Base-by-base conservation (phyloP, 2,113 vertebrate genomes). In the Neoarius graeffei region DNA sequence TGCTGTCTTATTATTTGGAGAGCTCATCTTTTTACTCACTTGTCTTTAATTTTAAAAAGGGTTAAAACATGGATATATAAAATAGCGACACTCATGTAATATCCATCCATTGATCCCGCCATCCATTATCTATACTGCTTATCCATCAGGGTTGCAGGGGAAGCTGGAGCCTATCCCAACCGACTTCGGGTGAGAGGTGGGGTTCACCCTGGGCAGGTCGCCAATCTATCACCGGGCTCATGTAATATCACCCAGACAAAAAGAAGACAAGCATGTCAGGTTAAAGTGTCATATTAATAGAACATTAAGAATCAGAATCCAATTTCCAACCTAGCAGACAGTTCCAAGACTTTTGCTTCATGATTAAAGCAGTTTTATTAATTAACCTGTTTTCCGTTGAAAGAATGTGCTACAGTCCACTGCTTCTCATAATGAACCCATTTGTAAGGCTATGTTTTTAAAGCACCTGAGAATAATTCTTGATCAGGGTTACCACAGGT, bases 401-500 rank as follows among this genome's bases (percentile, higher is more conserved):
- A 50, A 79, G 35, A 85, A n/a, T 86, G 85, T 35, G 27, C 62
- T 81, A 66, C 62, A 80, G 59, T 67, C 19, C 42, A 69, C 50
- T 81, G 60, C 42, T 79, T 86, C 85, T 25, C 19, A 69, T 81
- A 15, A 56, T 80, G 11, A 69, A 30, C 77, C n/a, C 60, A 81
- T 57, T 27, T 25, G 64, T 86, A 19, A 86, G 62, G 14, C 20
- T 52, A 23, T 62, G 48, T n/a, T 69, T 69, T 59, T 86, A 81
- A 54, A 42, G 7, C 23, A 17, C 74, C 2, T 54, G 48, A 25
- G 48, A 80, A 80, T 30, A 67, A 14, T 80, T 79, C 48, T 50
- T 54, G 76, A 80, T 80, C 56, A 86, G n/a, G 85, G 85, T 86
- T 62, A 66, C 15, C 2, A 20, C 59, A 66, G 73, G 73, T 86